These are phyloP conservation scores for Mimumesa dahlbomi DNA, from an alignment of 2,888 invertebrate genomes.

Conservation along the genomic window DNA sequence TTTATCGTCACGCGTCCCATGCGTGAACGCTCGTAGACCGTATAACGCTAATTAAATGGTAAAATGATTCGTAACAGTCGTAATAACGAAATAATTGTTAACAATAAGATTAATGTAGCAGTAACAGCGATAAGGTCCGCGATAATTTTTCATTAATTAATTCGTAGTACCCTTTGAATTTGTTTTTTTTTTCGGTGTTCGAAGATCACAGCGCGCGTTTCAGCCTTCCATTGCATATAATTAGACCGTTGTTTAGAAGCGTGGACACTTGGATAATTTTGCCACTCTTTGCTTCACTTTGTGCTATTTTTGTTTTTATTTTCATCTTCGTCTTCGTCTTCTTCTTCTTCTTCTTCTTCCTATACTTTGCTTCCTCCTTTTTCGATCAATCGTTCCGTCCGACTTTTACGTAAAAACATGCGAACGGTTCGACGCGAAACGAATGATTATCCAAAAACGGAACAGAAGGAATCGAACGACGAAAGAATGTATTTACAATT, in stretches of 20 bases:
- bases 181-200: conserved; percentile 77
- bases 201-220: conserved; percentile 76
- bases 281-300: not conserved
- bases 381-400: not conserved
- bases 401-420: conserved; percentile 10
- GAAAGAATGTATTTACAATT: conserved; percentile 12
- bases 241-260: conserved; percentile 59
- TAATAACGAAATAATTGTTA: conserved; percentile 37
- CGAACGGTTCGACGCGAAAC: conserved; percentile 11
- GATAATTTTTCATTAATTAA: too few relatives aligned
- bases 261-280: conserved; percentile 13
- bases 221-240: conserved; percentile 70
- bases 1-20: conserved; percentile 10
- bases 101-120: conserved; percentile 56
- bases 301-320: too few relatives aligned
- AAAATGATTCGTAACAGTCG: conserved; percentile 31
- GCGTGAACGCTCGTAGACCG: conserved; percentile 5
- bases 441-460: not conserved
- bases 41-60: conserved; percentile 18
- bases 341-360: too few relatives aligned
- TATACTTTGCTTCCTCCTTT: too few relatives aligned
- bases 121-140: conserved; percentile 58
- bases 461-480: conserved; percentile 8
- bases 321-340: too few relatives aligned
- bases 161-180: conserved; percentile 72